Evolutionary conservation across 2,113 vertebrate species (phyloP), one percentile per base, ranked within the genome.

Genomic region (Gracilinanus agilis): DNA sequence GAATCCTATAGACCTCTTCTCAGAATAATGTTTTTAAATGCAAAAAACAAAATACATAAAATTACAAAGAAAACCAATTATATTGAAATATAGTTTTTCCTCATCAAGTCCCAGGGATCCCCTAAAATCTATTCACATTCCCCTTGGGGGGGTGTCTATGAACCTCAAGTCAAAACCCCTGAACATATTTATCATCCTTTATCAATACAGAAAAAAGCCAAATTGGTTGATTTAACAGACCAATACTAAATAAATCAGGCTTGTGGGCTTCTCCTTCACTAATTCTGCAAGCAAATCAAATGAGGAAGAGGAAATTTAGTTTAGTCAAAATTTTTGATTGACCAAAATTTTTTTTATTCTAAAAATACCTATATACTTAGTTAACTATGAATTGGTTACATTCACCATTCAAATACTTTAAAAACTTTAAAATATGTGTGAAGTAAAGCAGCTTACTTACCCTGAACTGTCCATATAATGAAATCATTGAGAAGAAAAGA

Each of bases 401-500:
- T 90, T 61, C 90, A 95, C 91, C 89, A 95, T 90, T 91, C 55
- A 55, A 89, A 92, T 24, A 55, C 89, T 90, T 94, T 83, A 40
- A 95, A 92, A 92, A 40, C 95, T 92, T 91, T 58, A 91, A 24
- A 93, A 91, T 92, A 89, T 90, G 24, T 88, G 67, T 96, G 58
- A 94, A 90, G 94, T 29, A 91, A 96, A 94, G 55, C 12, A 55
- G 58, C 94, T 93, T 53, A 98, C 99, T 98, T 97, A 99, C 99
- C 99, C 99, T 99, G 98, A 99, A 99, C 94, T 99, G 99, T 97
- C 99, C 99, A 94, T 99, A 99, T 96, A 99, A 99, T 94, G 99
- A 99, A 98, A 99, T 99, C 99, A 99, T 99, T 94, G 99, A 99
- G 98, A 99, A 99, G 95, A 99, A 99, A 49, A 99, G 99, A 89